Conservation (phyloP, 92 coral and sea anemone genomes). For the Epizoanthus ramosus region DNA sequence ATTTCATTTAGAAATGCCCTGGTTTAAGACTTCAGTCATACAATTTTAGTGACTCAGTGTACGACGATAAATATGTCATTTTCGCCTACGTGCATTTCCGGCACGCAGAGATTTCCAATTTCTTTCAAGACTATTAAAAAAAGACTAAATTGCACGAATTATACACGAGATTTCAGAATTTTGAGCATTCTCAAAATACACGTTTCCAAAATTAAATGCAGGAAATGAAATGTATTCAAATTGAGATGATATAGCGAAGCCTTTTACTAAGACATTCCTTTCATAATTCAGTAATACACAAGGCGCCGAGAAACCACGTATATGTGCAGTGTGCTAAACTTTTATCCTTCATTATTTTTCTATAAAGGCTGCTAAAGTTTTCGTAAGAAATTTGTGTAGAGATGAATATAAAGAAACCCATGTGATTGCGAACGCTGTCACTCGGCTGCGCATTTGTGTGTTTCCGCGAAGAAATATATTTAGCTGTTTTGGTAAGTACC, state of each 20-base stretch:
- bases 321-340: background rate
- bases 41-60: too few relatives aligned
- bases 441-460: background rate
- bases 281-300: constrained; percentile 11
- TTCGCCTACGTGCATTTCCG: background rate
- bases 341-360: background rate
- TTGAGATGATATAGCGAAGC: background rate
- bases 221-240: background rate
- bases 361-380: background rate
- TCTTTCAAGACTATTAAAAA: background rate
- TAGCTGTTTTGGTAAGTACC: background rate
- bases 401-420: background rate
- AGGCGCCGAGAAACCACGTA: constrained; percentile 22
- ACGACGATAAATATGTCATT: too few relatives aligned
- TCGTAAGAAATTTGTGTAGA: background rate
- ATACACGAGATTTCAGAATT: background rate
- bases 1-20: background rate
- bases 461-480: background rate
- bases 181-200: background rate
- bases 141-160: background rate
- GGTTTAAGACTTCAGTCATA: background rate
- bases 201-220: background rate
- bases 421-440: too few relatives aligned
- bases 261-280: constrained; percentile 7
- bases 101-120: background rate